Conservation (phyloP, 1,140 invertebrate species). For the Drosophila nigromelanica region DNA sequence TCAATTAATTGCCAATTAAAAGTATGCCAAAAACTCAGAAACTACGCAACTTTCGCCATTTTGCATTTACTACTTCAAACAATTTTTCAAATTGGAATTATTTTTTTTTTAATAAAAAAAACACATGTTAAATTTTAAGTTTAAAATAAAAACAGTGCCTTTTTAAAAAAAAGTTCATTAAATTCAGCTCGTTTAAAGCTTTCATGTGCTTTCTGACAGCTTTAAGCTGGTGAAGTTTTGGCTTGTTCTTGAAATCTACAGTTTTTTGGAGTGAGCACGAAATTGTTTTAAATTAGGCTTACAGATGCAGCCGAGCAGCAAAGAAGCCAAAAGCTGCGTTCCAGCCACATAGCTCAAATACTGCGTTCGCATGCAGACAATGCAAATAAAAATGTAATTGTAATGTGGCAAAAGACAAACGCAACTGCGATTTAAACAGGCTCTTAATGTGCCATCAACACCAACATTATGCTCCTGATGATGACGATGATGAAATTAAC, state of each 20-base stretch:
- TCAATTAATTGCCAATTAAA: slow-evolving; percentile 16
- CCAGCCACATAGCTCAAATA: no score
- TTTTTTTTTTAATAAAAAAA: background rate
- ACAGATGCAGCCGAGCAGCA: background rate
- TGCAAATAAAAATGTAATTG: background rate
- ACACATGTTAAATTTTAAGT: no score
- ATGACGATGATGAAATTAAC: slow-evolving; percentile 7
- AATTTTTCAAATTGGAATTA: no score
- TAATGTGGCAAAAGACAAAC: background rate
- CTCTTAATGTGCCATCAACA: slow-evolving; percentile 13
- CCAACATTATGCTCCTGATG: background rate
- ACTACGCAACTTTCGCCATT: background rate
- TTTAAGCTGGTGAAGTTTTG: no score
- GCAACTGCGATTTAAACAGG: slow-evolving; percentile 21
- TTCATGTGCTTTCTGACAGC: background rate
- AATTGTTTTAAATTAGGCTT: no score
- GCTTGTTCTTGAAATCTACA: no score
- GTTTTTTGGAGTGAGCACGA: no score
- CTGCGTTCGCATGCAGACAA: no score
- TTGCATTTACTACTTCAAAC: no score
- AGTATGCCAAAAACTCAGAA: background rate
- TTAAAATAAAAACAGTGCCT: no score
- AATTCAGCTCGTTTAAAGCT: background rate
- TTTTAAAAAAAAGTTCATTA: no score
- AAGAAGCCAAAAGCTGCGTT: no score